phyloP scores from a whole-genome alignment of 2,113 vertebrate species.

The Phalacrocorax pelagicus region DNA sequence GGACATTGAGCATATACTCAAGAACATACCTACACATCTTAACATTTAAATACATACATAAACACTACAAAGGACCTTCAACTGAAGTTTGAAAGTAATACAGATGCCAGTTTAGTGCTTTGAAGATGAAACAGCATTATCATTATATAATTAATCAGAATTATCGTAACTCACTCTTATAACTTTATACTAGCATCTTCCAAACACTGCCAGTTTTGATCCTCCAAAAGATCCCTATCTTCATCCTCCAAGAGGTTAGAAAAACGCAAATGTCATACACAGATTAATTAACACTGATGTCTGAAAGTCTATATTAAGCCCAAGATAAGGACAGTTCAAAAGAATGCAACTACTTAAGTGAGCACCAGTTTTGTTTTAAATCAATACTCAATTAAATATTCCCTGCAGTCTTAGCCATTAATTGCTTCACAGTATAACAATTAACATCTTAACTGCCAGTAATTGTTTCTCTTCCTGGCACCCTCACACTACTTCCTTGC shows the following conservation, averaged over 20 bases:
- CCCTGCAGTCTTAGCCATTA: constrained; percentile 55
- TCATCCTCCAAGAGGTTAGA: neutral
- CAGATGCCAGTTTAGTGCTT: neutral
- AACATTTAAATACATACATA: neutral
- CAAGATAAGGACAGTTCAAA: constrained; percentile 28
- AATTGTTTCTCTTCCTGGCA: neutral
- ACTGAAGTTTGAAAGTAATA: neutral
- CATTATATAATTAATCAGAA: neutral
- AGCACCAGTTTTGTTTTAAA: constrained; percentile 59
- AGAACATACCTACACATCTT: neutral
- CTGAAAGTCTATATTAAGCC: neutral
- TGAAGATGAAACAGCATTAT: neutral
- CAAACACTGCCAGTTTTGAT: neutral
- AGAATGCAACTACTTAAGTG: constrained; percentile 20
- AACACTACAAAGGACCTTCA: neutral
- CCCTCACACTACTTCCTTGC: neutral
- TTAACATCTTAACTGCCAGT: constrained; percentile 48
- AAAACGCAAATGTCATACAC: neutral
- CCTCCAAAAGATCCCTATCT: neutral
- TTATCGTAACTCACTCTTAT: neutral
- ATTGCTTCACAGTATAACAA: constrained; percentile 55
- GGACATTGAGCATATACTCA: neutral
- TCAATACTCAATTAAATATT: constrained; percentile 74
- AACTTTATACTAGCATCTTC: neutral
- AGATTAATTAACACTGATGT: neutral